Evolutionary conservation across 1,140 invertebrate genomes (phyloP).

Genomic region (Luehdorfia chinensis): DNA sequence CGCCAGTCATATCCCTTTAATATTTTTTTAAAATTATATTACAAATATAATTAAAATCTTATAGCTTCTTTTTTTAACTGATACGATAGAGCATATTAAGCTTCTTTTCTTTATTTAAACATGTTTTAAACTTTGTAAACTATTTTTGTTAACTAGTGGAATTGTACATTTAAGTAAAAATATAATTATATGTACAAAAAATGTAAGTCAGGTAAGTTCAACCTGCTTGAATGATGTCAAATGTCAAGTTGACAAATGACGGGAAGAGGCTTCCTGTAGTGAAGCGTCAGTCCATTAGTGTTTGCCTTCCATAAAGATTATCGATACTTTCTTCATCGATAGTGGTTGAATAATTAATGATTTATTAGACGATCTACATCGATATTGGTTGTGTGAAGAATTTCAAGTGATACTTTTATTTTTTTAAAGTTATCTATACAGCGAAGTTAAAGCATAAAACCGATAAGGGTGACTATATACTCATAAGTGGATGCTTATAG

Average conservation of each 20-base stretch:
- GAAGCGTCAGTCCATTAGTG: conserved; percentile 44
- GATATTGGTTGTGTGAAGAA: not conserved
- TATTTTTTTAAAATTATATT: too few relatives aligned
- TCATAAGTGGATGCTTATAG: too few relatives aligned
- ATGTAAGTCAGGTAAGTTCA: conserved; percentile 37
- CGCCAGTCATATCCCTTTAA: too few relatives aligned
- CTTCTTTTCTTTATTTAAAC: too few relatives aligned
- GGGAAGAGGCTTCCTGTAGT: conserved; percentile 59
- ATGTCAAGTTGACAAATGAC: conserved; percentile 70
- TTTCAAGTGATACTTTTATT: not conserved
- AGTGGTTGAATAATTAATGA: conserved; percentile 43
- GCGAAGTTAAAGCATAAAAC: too few relatives aligned
- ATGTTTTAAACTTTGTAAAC: too few relatives aligned
- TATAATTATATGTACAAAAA: conserved; percentile 26
- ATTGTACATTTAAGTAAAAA: too few relatives aligned
- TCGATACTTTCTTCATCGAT: conserved; percentile 53
- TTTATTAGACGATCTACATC: conserved; percentile 25
- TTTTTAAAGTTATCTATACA: too few relatives aligned
- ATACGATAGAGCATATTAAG: too few relatives aligned
- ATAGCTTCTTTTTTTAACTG: too few relatives aligned
- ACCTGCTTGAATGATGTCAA: conserved; percentile 68
- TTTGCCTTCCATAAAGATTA: conserved; percentile 22
- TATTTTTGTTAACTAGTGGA: too few relatives aligned
- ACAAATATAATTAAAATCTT: not conserved
- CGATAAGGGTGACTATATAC: too few relatives aligned